Conservation (phyloP, 2,888 invertebrate genomes). For the Zhuqinia jingwanae region DNA sequence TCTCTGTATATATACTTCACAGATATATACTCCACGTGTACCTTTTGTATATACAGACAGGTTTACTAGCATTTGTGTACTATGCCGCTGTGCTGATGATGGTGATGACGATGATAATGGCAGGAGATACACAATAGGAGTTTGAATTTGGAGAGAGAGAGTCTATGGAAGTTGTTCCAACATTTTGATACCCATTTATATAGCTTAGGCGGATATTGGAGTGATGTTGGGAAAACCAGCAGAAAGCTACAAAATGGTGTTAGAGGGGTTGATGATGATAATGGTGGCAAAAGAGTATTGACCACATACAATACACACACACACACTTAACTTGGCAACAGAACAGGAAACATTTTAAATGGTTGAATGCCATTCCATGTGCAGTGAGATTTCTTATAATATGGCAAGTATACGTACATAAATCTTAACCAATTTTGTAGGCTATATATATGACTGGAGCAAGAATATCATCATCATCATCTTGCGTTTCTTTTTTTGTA, state of each 20-base stretch:
- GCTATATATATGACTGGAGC: too few relatives aligned
- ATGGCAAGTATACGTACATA: background rate
- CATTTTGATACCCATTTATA: constrained; percentile 23
- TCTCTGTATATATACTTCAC: background rate
- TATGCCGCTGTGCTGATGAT: too few relatives aligned
- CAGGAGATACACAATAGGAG: constrained; percentile 25
- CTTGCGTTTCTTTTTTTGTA: constrained; percentile 42
- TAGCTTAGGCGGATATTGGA: background rate
- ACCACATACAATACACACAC: constrained; percentile 29
- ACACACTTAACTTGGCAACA: constrained; percentile 44
- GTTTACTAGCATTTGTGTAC: background rate
- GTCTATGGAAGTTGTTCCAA: constrained; percentile 31
- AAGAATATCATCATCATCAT: constrained; percentile 2
- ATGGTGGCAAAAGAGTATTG: constrained; percentile 37
- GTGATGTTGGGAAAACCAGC: background rate
- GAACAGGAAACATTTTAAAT: constrained; percentile 40
- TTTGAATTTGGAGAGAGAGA: constrained; percentile 12
- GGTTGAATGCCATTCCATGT: constrained; percentile 11
- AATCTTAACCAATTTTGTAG: too few relatives aligned
- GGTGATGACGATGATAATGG: too few relatives aligned
- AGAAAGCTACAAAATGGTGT: background rate
- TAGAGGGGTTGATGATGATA: background rate
- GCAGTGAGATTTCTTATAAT: background rate
- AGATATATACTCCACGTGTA: background rate
- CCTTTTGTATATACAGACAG: background rate